These are phyloP conservation scores for Xylota sylvarum DNA, from an alignment of 2,888 invertebrate species.

Conservation along the genomic window DNA sequence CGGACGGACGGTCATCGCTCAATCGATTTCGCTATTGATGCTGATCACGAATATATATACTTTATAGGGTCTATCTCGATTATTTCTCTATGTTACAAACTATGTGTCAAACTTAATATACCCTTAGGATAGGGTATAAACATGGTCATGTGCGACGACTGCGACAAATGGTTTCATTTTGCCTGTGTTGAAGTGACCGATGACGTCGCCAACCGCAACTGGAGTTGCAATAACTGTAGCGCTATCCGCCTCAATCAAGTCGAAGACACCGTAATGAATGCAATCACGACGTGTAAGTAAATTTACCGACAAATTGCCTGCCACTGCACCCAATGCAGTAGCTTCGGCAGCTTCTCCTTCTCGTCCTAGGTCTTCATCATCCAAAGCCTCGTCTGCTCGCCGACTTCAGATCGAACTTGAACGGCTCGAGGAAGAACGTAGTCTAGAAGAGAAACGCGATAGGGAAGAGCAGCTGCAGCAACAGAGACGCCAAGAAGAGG, in stretches of 20 bases:
- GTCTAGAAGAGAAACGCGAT: background rate
- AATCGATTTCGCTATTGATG: no score
- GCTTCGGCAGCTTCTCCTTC: background rate
- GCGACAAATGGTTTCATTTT: slow-evolving; percentile 7
- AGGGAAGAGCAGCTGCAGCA: background rate
- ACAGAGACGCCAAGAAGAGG: slow-evolving; percentile 3
- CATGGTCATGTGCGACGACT: slow-evolving; percentile 8
- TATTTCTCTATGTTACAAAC: no score
- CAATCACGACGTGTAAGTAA: background rate
- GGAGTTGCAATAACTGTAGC: background rate
- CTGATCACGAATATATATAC: no score
- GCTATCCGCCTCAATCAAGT: background rate
- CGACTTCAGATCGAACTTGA: slow-evolving; percentile 8
- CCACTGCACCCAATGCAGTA: background rate
- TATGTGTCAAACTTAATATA: no score
- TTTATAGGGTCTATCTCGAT: no score
- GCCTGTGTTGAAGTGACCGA: background rate
- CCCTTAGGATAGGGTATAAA: no score
- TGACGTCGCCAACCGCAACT: slow-evolving; percentile 13
- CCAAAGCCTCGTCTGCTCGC: slow-evolving; percentile 1
- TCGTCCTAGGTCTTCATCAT: background rate
- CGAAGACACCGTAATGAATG: background rate
- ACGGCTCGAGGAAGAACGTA: background rate
- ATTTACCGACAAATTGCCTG: background rate
- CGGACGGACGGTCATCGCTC: no score